phyloP scores from a whole-genome alignment of 2,888 invertebrate species.

The Sinohyriopsis cumingii region DNA sequence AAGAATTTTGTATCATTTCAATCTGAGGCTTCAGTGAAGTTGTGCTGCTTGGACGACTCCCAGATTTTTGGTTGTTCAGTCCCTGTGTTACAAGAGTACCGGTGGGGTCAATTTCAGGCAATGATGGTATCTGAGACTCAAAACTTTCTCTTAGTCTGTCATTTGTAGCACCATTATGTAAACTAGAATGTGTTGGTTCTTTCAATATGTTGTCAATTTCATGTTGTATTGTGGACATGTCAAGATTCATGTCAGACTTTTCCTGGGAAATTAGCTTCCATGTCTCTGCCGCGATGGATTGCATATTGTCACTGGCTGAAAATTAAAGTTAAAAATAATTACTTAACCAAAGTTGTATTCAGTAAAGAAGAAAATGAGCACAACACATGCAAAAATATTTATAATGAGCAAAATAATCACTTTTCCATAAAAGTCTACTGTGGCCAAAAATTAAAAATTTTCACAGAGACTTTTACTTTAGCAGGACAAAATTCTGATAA shows the following conservation, averaged over 20 bases:
- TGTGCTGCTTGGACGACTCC: conserved; percentile 22
- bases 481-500: too few species aligned
- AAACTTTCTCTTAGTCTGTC: conserved; percentile 17
- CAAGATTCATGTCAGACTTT: conserved; percentile 18
- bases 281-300: conserved; percentile 54
- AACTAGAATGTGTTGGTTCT: conserved; percentile 29
- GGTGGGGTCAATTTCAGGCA: conserved; percentile 56
- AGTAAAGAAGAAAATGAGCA: background rate
- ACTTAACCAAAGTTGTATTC: conserved; percentile 12
- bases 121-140: conserved; percentile 38
- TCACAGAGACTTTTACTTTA: too few species aligned
- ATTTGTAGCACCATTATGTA: conserved; percentile 21
- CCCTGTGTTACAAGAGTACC: conserved; percentile 59
- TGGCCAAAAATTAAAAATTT: too few species aligned
- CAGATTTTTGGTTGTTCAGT: conserved; percentile 31
- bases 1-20: conserved; percentile 29
- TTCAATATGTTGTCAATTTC: conserved; percentile 19
- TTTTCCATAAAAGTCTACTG: too few species aligned
- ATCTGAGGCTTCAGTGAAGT: conserved; percentile 25
- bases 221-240: conserved; percentile 2
- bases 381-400: too few species aligned
- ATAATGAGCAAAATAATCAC: too few species aligned
- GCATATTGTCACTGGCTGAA: conserved; percentile 31
- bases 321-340: conserved; percentile 2
- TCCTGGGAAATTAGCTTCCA: conserved; percentile 58